Conservation (phyloP, 2,113 vertebrate genomes). For the Lota lota region DNA sequence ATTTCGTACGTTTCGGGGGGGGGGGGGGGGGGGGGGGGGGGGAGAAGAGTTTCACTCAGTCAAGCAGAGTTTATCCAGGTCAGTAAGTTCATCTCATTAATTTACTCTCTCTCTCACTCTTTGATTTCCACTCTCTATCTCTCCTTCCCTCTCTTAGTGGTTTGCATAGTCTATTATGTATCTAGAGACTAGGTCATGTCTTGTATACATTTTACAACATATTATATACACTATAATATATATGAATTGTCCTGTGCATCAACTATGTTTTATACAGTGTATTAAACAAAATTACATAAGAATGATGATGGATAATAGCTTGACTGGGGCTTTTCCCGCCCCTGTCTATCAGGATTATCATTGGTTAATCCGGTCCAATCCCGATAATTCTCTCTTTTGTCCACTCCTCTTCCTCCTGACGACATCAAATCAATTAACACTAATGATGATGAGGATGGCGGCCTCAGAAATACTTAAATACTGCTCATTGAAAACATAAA, state of each 20-base stretch:
- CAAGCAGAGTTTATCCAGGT: slow-evolving; percentile 65
- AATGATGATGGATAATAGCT: too few species aligned
- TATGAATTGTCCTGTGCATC: too few species aligned
- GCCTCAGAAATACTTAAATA: neutral
- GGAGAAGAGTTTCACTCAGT: slow-evolving; percentile 15
- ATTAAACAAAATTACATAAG: too few species aligned
- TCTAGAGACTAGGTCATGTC: too few species aligned
- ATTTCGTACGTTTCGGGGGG: neutral
- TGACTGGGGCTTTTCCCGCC: neutral
- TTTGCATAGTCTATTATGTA: neutral
- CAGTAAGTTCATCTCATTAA: slow-evolving; percentile 69
- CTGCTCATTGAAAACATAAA: neutral
- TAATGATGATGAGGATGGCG: neutral
- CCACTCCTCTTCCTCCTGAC: slow-evolving; percentile 26
- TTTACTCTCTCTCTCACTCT: slow-evolving; percentile 32
- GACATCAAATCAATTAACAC: slow-evolving; percentile 58
- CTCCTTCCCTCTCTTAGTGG: neutral
- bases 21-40: too few species aligned
- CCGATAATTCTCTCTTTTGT: slow-evolving; percentile 63
- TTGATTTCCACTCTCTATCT: neutral
- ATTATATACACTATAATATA: too few species aligned
- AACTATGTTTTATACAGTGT: too few species aligned
- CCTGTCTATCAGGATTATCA: slow-evolving; percentile 58
- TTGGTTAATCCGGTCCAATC: slow-evolving; percentile 67
- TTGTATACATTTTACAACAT: too few species aligned